phyloP scores from a whole-genome alignment of 2,888 invertebrate genomes.

The Lepidonotus clava region DNA sequence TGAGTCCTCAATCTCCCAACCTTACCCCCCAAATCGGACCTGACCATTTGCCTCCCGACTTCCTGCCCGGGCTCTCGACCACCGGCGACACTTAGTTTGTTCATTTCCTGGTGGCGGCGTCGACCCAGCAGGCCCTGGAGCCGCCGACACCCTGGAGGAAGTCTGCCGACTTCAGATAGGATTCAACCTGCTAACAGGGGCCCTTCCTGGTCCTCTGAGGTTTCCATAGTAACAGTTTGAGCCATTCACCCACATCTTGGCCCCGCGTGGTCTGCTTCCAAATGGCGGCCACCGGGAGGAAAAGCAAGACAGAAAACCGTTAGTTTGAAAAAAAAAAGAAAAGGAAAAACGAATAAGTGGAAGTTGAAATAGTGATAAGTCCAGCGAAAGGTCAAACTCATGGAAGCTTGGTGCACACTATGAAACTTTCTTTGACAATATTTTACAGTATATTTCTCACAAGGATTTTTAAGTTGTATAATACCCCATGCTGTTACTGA shows the following conservation, averaged over 20 bases:
- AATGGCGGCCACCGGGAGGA: not conserved
- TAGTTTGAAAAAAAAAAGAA: too few relatives aligned
- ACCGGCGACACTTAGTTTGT: not conserved
- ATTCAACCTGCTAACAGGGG: not conserved
- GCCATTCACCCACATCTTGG: not conserved
- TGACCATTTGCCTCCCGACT: not conserved
- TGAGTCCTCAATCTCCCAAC: not conserved
- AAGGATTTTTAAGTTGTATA: too few relatives aligned
- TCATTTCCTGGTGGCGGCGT: constrained; percentile 3
- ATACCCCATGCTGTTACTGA: too few relatives aligned
- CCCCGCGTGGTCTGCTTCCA: constrained; percentile 1
- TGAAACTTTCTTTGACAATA: too few relatives aligned
- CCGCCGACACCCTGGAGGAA: constrained; percentile 23
- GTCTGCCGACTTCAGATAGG: not conserved
- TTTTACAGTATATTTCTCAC: too few relatives aligned
- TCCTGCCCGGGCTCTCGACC: constrained; percentile 16
- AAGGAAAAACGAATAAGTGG: not conserved
- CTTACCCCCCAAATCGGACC: not conserved
- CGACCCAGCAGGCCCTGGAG: not conserved
- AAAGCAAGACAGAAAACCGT: not conserved
- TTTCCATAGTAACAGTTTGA: constrained; percentile 32
- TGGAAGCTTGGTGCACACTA: too few relatives aligned
- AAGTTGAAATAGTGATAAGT: too few relatives aligned
- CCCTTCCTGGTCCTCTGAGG: constrained; percentile 29
- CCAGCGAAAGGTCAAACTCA: too few relatives aligned